A percentile compares a stretch with the other conserved stretches of the same genome.
Evolutionary conservation across 2,888 invertebrate genomes (phyloP).

Genomic region (Malthinus seriepunctatus): DNA sequence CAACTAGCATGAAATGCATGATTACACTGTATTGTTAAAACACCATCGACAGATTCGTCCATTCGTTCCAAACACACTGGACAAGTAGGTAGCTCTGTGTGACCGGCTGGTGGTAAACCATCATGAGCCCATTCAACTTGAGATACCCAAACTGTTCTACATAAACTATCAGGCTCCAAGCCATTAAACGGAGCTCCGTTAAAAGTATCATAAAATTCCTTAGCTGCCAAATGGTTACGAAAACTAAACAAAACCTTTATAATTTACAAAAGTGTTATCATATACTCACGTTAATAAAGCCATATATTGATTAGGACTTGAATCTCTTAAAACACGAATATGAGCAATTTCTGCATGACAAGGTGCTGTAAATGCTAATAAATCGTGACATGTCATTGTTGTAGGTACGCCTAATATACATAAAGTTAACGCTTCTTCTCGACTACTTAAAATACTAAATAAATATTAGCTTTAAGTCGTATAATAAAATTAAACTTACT

Average conservation of each 20-base stretch:
- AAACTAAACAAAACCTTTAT: slow-evolving; percentile 56
- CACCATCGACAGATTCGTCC: slow-evolving; percentile 98
- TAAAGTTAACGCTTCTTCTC: slow-evolving; percentile 76
- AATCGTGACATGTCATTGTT: slow-evolving; percentile 88
- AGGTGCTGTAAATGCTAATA: slow-evolving; percentile 92
- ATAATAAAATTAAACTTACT: slow-evolving; percentile 63
- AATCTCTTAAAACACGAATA: slow-evolving; percentile 89
- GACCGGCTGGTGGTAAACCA: slow-evolving; percentile 68
- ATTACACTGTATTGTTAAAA: slow-evolving; percentile 96
- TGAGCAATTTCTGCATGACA: slow-evolving; percentile 88
- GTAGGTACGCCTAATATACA: slow-evolving; percentile 90
- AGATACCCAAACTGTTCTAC: slow-evolving; percentile 95
- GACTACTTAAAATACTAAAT: slow-evolving; percentile 48
- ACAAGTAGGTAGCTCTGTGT: slow-evolving; percentile 96
- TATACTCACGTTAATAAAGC: slow-evolving; percentile 80
- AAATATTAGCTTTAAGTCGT: background rate
- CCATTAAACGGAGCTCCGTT: slow-evolving; percentile 94
- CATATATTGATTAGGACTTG: slow-evolving; percentile 97
- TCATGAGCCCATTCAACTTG: slow-evolving; percentile 85
- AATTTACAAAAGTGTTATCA: slow-evolving; percentile 9
- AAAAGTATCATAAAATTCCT: slow-evolving; percentile 90
- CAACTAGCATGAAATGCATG: slow-evolving; percentile 98
- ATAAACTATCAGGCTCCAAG: slow-evolving; percentile 88
- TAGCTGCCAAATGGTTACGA: slow-evolving; percentile 75
- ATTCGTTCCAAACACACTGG: slow-evolving; percentile 93